Percentiles rank a stretch among this genome's conserved stretches.
Conservation (phyloP, 2,797 vertebrate species). For the Galago senegalensis region DNA sequence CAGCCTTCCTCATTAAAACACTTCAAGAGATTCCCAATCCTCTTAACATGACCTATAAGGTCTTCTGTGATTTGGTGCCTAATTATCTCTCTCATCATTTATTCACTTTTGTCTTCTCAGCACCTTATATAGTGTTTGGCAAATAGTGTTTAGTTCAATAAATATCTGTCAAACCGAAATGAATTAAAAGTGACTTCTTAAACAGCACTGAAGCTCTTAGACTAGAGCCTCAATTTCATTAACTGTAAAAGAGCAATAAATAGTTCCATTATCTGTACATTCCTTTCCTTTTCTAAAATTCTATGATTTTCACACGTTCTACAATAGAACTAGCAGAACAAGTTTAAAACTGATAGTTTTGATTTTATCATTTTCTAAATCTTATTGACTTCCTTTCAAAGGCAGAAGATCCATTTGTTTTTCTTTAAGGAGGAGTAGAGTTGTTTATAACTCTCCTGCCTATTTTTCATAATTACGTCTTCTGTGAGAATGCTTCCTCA, state of each 20-base stretch:
- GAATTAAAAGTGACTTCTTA: slow-evolving; percentile 35
- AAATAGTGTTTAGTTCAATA: not conserved
- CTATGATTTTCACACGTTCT: slow-evolving; percentile 8
- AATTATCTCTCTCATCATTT: not conserved
- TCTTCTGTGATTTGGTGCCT: not conserved
- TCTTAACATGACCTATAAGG: not conserved
- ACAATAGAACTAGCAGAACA: slow-evolving; percentile 19
- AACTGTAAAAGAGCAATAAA: not conserved
- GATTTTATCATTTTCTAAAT: slow-evolving; percentile 47
- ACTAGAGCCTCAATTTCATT: slow-evolving; percentile 20
- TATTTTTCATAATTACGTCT: not conserved
- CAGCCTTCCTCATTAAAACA: not conserved
- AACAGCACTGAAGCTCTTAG: not conserved
- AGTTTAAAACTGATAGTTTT: slow-evolving; percentile 30
- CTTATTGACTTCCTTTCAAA: slow-evolving; percentile 23
- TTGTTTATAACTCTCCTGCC: not conserved
- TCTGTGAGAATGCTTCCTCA: not conserved
- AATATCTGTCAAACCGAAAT: not conserved
- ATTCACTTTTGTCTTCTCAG: slow-evolving; percentile 6
- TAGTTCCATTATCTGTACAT: not conserved
- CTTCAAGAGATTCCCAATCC: not conserved
- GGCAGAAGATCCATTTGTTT: not conserved
- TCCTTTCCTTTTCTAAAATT: slow-evolving; percentile 19
- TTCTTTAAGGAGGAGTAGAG: not conserved
- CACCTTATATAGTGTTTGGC: not conserved